A percentile compares a stretch with the other conserved stretches of the same genome.
Evolutionary conservation across 2,888 invertebrate species (phyloP).

Genomic region (Lepas anatifera): DNA sequence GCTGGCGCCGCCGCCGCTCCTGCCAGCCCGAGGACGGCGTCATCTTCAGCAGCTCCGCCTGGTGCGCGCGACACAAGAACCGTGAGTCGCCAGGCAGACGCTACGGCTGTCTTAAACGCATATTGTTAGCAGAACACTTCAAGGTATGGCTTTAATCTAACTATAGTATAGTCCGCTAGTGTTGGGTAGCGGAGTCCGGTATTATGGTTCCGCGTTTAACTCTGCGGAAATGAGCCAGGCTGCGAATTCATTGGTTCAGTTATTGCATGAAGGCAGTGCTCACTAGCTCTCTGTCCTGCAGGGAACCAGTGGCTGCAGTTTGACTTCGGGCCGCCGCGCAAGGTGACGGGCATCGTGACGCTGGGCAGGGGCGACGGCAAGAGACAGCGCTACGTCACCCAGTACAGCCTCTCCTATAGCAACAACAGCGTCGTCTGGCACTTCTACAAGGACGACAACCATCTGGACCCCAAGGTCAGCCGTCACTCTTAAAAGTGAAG

Average conservation of each 20-base stretch:
- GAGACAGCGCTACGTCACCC: conserved; percentile 39
- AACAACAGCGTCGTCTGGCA: conserved; percentile 40
- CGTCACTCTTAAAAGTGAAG: too few species aligned
- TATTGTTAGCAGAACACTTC: too few species aligned
- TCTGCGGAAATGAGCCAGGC: too few species aligned
- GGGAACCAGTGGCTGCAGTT: conserved; percentile 41
- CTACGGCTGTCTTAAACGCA: too few species aligned
- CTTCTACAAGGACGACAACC: conserved; percentile 40
- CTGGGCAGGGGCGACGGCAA: conserved; percentile 39
- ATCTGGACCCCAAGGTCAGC: conserved; percentile 40
- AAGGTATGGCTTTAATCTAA: too few species aligned
- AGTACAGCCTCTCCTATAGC: conserved; percentile 40
- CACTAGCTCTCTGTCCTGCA: conserved; percentile 28
- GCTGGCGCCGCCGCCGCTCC: conserved; percentile 35
- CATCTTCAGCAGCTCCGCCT: conserved; percentile 39
- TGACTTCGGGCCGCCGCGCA: conserved; percentile 41
- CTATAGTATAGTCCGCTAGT: too few species aligned
- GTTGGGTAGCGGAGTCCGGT: too few species aligned
- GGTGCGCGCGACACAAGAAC: conserved; percentile 39
- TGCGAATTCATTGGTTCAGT: too few species aligned
- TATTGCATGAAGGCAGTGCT: too few species aligned
- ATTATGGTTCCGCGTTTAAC: too few species aligned
- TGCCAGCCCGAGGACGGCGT: conserved; percentile 41
- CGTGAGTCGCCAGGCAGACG: too few species aligned
- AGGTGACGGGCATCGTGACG: conserved; percentile 40